Evolutionary conservation across 1,140 invertebrate genomes (phyloP).

Genomic region (Papilio machaon): DNA sequence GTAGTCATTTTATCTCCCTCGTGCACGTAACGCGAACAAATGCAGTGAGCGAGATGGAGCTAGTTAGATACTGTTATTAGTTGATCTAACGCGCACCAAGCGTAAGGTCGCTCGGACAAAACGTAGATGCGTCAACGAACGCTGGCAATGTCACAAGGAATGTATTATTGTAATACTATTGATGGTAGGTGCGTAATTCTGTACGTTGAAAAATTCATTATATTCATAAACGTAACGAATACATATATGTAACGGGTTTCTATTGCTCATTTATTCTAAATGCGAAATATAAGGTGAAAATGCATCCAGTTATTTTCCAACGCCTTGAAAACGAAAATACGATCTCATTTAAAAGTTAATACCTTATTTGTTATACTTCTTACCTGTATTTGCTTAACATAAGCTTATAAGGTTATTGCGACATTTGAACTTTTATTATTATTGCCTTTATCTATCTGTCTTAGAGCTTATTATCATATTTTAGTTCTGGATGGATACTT

Average conservation of each 20-base stretch:
- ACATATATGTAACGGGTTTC: conserved; percentile 63
- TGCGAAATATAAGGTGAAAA: conserved; percentile 46
- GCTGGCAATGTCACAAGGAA: conserved; percentile 78
- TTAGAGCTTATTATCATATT: not conserved
- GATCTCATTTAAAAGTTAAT: conserved; percentile 4
- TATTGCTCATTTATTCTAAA: conserved; percentile 48
- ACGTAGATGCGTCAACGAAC: conserved; percentile 80
- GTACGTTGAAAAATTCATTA: conserved; percentile 68
- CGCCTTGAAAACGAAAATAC: conserved; percentile 6
- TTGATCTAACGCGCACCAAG: conserved; percentile 70
- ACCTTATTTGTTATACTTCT: not conserved
- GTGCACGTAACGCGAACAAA: conserved; percentile 43
- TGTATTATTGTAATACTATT: conserved; percentile 73
- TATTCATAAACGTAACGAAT: conserved; percentile 61
- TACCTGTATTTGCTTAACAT: not conserved
- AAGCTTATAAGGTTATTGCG: not conserved
- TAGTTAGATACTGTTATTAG: conserved; percentile 71
- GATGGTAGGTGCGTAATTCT: conserved; percentile 62
- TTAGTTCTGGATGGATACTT: not conserved
- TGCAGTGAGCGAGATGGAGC: conserved; percentile 64
- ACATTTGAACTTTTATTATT: not conserved
- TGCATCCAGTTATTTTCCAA: conserved; percentile 33
- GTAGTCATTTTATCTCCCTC: conserved; percentile 61
- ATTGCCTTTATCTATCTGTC: not conserved
- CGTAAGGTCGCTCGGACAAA: conserved; percentile 78